Conservation (phyloP, 2,888 invertebrate species). For the Synergus laeviventris region DNA sequence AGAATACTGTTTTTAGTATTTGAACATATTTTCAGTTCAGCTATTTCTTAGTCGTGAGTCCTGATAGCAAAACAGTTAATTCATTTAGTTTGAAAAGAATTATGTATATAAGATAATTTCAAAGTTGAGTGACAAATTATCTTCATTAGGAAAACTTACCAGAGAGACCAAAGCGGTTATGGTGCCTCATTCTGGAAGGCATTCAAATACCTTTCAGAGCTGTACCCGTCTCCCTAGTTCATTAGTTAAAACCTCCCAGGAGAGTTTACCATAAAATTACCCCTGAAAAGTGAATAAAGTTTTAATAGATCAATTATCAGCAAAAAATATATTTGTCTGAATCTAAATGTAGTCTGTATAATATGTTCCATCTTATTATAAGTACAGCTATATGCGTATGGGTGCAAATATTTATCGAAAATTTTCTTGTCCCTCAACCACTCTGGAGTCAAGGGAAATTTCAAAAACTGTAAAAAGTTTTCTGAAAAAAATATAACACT, state of each 20-base stretch:
- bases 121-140: background rate
- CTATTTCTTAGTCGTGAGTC: background rate
- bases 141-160: background rate
- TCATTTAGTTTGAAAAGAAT: background rate
- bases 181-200: background rate
- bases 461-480: no score
- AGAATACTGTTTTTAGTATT: no score
- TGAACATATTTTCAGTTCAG: no score
- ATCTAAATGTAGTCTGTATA: no score
- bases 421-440: no score
- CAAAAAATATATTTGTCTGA: background rate
- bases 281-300: background rate
- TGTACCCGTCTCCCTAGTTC: background rate
- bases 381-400: no score
- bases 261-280: background rate
- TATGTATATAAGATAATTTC: background rate
- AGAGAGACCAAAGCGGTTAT: background rate
- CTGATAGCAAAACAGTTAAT: background rate
- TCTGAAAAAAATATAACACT: conserved; percentile 18
- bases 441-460: no score
- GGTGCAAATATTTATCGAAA: no score
- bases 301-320: conserved; percentile 31
- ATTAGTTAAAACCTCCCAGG: background rate
- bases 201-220: background rate
- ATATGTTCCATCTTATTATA: no score